Percentiles rank a stretch among this genome's conserved stretches.
Evolutionary conservation across 2,113 vertebrate genomes (phyloP).

Genomic region (Stomatorhinus ivindoensis): DNA sequence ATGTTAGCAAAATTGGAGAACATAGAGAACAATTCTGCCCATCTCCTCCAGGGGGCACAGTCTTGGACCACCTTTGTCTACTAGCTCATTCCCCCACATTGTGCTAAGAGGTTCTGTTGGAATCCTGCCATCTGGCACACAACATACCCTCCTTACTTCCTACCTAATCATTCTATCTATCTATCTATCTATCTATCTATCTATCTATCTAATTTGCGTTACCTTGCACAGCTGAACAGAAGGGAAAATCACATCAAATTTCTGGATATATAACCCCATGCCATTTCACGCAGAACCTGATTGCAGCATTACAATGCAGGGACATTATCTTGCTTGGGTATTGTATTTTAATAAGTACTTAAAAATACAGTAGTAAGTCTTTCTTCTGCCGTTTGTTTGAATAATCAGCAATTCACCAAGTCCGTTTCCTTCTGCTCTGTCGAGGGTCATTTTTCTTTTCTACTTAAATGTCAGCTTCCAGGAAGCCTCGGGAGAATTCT

Average conservation of each 20-base stretch:
- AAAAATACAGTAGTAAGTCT: neutral
- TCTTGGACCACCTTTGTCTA: neutral
- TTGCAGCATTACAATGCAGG: neutral
- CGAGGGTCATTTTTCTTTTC: slow-evolving; percentile 23
- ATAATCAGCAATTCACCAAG: neutral
- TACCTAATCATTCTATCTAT: neutral
- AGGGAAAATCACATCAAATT: neutral
- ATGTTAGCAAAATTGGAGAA: neutral
- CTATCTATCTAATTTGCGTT: neutral
- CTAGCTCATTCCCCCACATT: neutral
- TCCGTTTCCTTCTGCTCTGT: slow-evolving; percentile 15
- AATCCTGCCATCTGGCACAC: neutral
- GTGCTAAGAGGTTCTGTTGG: neutral
- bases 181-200: neutral
- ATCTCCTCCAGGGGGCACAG: neutral
- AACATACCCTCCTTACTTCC: neutral
- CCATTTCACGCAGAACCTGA: neutral
- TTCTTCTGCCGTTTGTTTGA: neutral
- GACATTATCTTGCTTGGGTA: neutral
- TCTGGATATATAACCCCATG: neutral
- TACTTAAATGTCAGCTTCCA: slow-evolving; percentile 34
- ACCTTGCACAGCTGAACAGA: neutral
- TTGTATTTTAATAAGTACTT: slow-evolving; percentile 2
- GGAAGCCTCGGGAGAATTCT: slow-evolving; percentile 21
- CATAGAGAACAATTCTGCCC: neutral